phyloP scores from a whole-genome alignment of 2,113 vertebrate species.

The Leucosticte australis region DNA sequence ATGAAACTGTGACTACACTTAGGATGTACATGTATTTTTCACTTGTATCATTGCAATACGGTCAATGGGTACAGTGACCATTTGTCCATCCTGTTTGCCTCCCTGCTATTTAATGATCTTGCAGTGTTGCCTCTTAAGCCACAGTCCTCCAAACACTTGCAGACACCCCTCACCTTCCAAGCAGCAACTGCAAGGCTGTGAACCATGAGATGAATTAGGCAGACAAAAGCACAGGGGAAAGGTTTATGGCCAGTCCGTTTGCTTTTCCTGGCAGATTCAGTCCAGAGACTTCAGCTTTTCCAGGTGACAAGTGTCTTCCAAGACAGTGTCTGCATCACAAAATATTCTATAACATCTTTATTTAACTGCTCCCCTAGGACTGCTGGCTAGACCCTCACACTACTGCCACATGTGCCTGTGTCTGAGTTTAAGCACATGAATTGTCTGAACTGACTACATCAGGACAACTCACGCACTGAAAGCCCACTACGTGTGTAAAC shows the following conservation, averaged over 20 bases:
- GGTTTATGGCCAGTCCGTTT: neutral
- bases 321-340: neutral
- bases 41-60: fast-evolving
- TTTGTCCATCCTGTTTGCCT: neutral
- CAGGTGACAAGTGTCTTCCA: neutral
- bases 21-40: neutral
- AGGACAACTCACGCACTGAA: neutral
- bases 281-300: neutral
- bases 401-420: neutral
- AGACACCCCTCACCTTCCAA: neutral
- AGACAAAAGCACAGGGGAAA: neutral
- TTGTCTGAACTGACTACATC: slow-evolving; percentile 10
- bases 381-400: neutral
- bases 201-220: neutral
- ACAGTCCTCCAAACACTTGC: neutral
- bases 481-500: neutral
- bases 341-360: neutral
- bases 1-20: neutral
- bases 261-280: neutral
- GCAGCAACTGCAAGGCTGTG: neutral
- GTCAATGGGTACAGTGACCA: neutral
- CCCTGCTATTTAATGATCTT: neutral
- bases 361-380: neutral
- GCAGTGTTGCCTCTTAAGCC: neutral
- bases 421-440: neutral